phyloP scores from a whole-genome alignment of 2,888 invertebrate species.

The Alloplasta piceator region DNA sequence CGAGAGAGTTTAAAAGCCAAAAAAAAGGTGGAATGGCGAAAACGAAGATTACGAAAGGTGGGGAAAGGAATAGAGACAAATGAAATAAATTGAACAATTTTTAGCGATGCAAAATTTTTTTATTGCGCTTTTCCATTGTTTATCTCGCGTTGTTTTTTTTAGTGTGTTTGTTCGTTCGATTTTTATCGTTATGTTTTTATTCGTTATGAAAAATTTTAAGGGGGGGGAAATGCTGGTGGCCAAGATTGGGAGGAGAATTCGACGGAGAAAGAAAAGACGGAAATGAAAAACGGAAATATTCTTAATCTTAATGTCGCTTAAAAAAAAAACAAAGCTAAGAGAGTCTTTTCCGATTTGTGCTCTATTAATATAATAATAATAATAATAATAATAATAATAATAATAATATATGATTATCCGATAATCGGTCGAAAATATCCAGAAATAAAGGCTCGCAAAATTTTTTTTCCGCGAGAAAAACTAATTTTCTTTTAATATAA shows the following conservation, averaged over 20 bases:
- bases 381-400: conserved; percentile 28
- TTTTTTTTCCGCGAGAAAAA: too few relatives aligned
- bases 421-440: neutral
- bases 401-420: conserved; percentile 33
- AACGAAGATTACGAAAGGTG: neutral
- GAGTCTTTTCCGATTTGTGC: conserved; percentile 30
- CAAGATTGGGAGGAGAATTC: neutral
- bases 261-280: conserved; percentile 20
- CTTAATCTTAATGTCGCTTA: conserved; percentile 8
- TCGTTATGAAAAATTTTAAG: conserved; percentile 11
- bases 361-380: conserved; percentile 33
- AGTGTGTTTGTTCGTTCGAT: conserved; percentile 31
- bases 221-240: too few relatives aligned
- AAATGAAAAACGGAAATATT: conserved; percentile 51
- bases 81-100: conserved; percentile 2
- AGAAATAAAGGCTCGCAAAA: too few relatives aligned
- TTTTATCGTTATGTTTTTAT: conserved; percentile 12
- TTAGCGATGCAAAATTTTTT: conserved; percentile 62
- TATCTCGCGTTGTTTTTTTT: conserved; percentile 6
- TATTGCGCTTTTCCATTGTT: conserved; percentile 58
- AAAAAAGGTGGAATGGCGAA: neutral
- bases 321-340: conserved; percentile 21
- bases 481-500: conserved; percentile 1
- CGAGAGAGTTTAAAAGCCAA: neutral
- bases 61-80: neutral